A percentile compares a stretch with the other conserved stretches of the same genome.
Conservation (phyloP, 2,797 vertebrate genomes). For the Anguilla megastoma region DNA sequence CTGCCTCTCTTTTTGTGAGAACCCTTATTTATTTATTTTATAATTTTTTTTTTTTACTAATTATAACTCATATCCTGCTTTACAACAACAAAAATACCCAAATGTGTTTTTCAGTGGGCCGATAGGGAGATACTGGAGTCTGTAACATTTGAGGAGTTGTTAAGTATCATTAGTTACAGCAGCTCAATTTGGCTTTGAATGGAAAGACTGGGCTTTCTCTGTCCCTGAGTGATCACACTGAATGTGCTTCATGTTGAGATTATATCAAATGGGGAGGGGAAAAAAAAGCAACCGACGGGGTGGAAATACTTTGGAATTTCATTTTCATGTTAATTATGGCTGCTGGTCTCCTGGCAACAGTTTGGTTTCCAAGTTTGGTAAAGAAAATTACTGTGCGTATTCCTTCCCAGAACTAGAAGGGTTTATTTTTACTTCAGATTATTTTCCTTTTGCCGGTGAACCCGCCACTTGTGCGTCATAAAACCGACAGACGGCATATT, state of each 20-base stretch:
- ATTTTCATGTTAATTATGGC: not conserved
- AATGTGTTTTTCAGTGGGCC: slow-evolving; percentile 31
- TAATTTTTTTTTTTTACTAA: not conserved
- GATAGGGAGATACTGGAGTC: slow-evolving; percentile 22
- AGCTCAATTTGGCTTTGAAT: not conserved
- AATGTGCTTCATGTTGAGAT: slow-evolving; percentile 15
- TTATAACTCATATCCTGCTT: slow-evolving; percentile 34
- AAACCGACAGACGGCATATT: not conserved
- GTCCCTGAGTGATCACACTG: not conserved
- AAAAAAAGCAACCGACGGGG: not conserved
- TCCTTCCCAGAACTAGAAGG: not conserved
- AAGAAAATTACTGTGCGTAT: not conserved
- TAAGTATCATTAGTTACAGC: not conserved
- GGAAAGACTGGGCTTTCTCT: not conserved
- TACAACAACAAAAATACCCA: slow-evolving; percentile 30
- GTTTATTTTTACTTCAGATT: slow-evolving; percentile 13
- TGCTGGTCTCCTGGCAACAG: not conserved
- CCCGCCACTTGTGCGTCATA: not conserved
- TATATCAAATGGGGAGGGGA: not conserved
- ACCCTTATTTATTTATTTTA: slow-evolving; percentile 42
- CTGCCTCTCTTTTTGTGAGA: slow-evolving; percentile 34
- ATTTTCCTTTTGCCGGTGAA: not conserved
- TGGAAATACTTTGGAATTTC: slow-evolving; percentile 11
- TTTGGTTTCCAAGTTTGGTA: not conserved
- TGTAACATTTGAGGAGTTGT: slow-evolving; percentile 35